Conservation (phyloP, 2,113 vertebrate species). For the Setophaga coronata region DNA sequence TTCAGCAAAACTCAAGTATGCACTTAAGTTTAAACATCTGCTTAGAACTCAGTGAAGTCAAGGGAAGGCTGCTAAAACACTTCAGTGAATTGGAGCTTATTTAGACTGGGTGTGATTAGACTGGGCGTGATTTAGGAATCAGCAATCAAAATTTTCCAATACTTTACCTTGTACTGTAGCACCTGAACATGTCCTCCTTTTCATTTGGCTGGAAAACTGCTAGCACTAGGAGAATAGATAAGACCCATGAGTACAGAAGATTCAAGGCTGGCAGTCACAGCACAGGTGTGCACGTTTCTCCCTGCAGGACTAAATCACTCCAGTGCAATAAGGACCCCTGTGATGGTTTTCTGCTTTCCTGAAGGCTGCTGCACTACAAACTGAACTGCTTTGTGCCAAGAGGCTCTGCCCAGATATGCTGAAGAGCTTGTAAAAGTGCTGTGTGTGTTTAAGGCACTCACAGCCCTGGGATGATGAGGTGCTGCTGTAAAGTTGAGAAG, state of each 20-base stretch:
- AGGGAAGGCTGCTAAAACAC: neutral
- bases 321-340: neutral
- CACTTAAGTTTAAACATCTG: neutral
- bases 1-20: constrained; percentile 45
- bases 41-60: neutral
- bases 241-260: neutral
- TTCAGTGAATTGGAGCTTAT: neutral
- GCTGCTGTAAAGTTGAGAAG: neutral
- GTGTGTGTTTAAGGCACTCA: neutral
- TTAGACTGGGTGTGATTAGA: neutral
- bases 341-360: neutral
- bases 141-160: neutral
- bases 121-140: neutral
- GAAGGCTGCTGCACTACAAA: neutral
- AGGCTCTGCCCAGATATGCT: neutral
- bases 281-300: neutral
- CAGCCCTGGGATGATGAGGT: neutral
- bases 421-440: neutral
- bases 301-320: neutral
- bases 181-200: neutral
- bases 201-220: neutral
- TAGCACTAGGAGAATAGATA: neutral
- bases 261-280: accelerated
- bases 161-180: neutral
- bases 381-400: neutral